phyloP scores from a whole-genome alignment of 2,888 invertebrate genomes.

The Dioctria rufipes region DNA sequence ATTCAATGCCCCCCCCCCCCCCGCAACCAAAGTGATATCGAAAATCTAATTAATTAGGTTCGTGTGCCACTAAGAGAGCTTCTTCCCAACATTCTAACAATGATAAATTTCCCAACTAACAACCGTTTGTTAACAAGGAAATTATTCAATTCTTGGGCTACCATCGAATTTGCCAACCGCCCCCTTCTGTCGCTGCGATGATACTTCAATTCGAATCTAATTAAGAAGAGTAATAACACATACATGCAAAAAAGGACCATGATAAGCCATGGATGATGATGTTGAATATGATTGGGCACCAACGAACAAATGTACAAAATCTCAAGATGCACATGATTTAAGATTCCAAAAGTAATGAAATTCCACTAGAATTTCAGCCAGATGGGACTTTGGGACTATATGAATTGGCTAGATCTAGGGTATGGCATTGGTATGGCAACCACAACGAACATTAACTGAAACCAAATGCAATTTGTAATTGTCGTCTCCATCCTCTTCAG shows the following conservation, averaged over 20 bases:
- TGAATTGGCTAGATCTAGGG: no score
- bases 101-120: neutral
- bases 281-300: neutral
- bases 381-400: neutral
- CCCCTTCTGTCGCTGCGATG: no score
- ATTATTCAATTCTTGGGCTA: slow-evolving; percentile 49
- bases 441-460: slow-evolving; percentile 44
- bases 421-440: slow-evolving; percentile 10
- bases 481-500: slow-evolving; percentile 50
- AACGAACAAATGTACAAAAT: neutral
- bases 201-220: slow-evolving; percentile 49
- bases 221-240: slow-evolving; percentile 51
- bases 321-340: slow-evolving; percentile 21
- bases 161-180: slow-evolving; percentile 37
- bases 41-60: slow-evolving; percentile 45
- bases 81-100: no score
- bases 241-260: slow-evolving; percentile 48
- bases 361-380: neutral
- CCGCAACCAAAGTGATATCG: slow-evolving; percentile 33
- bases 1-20: neutral
- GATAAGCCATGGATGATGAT: neutral
- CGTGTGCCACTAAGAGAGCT: slow-evolving; percentile 26
- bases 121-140: slow-evolving; percentile 45
- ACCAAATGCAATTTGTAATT: slow-evolving; percentile 53
- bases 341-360: neutral